phyloP scores from a whole-genome alignment of 2,888 invertebrate species.

The Scaptomyza tumidula region DNA sequence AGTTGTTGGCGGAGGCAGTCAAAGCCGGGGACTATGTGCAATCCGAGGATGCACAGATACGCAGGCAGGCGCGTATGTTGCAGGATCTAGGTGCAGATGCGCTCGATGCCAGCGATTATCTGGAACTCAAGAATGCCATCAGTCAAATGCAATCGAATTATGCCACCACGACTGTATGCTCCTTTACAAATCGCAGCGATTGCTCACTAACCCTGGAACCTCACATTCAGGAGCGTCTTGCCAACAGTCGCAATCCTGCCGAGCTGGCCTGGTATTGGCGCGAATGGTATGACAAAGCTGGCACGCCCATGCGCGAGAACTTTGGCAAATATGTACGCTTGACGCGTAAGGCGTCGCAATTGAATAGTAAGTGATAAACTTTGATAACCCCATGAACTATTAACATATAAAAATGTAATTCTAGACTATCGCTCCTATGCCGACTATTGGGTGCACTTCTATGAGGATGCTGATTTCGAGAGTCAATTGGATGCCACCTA shows the following conservation, averaged over 20 bases:
- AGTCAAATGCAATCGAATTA: slow-evolving; percentile 91
- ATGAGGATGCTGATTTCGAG: slow-evolving; percentile 89
- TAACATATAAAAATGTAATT: slow-evolving; percentile 11
- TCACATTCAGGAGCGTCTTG: slow-evolving; percentile 86
- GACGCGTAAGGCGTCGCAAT: slow-evolving; percentile 88
- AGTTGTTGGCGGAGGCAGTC: slow-evolving; percentile 76
- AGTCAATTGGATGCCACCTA: slow-evolving; percentile 88
- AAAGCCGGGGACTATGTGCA: slow-evolving; percentile 88
- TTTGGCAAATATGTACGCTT: slow-evolving; percentile 89
- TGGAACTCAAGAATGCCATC: slow-evolving; percentile 87
- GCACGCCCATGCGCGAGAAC: slow-evolving; percentile 87
- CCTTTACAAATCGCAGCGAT: slow-evolving; percentile 86
- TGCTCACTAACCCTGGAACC: slow-evolving; percentile 91
- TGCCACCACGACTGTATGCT: slow-evolving; percentile 90
- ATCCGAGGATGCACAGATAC: slow-evolving; percentile 88
- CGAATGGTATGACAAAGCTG: slow-evolving; percentile 91
- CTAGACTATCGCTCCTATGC: slow-evolving; percentile 89
- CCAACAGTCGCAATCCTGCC: slow-evolving; percentile 89
- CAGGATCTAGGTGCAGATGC: slow-evolving; percentile 89
- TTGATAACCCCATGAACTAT: slow-evolving; percentile 25
- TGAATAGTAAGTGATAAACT: slow-evolving; percentile 86
- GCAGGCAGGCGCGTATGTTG: slow-evolving; percentile 90
- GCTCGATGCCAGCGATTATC: slow-evolving; percentile 88
- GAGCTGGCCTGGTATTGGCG: slow-evolving; percentile 92
- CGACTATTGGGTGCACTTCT: slow-evolving; percentile 89